phyloP scores from a whole-genome alignment of 2,888 invertebrate species.

The Drosophila longiperda region DNA sequence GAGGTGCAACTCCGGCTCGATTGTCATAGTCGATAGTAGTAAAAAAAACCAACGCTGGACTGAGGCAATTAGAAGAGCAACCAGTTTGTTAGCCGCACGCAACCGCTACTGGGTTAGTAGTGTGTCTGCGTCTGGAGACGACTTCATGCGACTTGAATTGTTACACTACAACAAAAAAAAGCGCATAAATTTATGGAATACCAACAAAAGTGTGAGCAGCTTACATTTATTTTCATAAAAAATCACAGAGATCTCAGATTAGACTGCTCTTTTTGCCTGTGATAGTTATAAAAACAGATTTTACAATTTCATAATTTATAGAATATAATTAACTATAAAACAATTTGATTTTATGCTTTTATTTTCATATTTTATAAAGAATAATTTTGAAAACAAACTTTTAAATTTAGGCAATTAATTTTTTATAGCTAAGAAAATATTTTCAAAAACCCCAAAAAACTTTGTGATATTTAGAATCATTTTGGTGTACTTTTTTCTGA shows the following conservation, averaged over 20 bases:
- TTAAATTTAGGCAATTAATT: background rate
- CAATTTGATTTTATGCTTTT: background rate
- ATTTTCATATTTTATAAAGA: background rate
- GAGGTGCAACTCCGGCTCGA: constrained; percentile 28
- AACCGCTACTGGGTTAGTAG: constrained; percentile 73
- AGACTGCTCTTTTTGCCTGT: background rate
- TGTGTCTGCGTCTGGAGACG: constrained; percentile 54
- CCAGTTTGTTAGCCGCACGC: constrained; percentile 73
- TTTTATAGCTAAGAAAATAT: background rate
- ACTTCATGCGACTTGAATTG: constrained; percentile 24
- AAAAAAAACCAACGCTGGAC: constrained; percentile 31
- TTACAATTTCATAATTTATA: background rate
- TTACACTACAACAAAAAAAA: background rate
- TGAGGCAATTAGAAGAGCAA: constrained; percentile 74
- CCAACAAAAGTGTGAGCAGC: background rate
- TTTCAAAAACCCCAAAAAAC: too few species aligned
- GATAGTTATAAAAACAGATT: background rate
- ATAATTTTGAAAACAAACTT: background rate
- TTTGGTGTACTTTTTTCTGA: background rate
- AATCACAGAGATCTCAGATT: background rate
- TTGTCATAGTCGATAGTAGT: constrained; percentile 54
- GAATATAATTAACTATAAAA: background rate
- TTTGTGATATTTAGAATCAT: background rate
- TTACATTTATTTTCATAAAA: background rate
- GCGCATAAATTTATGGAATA: background rate